phyloP scores from a whole-genome alignment of 2,797 vertebrate species.

The Arctocebus calabarensis region DNA sequence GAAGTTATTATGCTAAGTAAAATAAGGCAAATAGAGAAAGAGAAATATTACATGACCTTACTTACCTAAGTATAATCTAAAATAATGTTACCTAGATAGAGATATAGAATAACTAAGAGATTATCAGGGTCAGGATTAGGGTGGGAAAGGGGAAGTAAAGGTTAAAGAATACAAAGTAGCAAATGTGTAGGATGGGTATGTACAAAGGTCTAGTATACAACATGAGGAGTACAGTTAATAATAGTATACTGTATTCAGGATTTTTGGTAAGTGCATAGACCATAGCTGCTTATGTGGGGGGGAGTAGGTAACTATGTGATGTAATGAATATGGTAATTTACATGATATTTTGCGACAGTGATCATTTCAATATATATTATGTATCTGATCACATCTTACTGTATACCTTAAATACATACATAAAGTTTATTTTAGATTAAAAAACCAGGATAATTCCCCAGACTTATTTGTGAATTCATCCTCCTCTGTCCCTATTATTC shows the following conservation, averaged over 20 bases:
- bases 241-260: background rate
- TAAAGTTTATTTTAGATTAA: background rate
- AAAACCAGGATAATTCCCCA: conserved; percentile 51
- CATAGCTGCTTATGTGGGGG: background rate
- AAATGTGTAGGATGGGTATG: background rate
- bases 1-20: background rate
- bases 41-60: background rate
- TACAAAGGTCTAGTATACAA: background rate
- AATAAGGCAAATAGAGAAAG: background rate
- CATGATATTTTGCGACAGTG: background rate
- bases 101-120: background rate
- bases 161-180: background rate
- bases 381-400: background rate
- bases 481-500: background rate
- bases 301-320: background rate
- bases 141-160: background rate
- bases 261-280: background rate
- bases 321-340: background rate
- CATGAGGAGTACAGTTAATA: background rate
- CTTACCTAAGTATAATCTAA: background rate
- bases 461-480: conserved; percentile 23
- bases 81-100: background rate
- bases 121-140: background rate
- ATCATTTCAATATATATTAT: background rate
- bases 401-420: background rate